A percentile compares a stretch with the other conserved stretches of the same genome.
phyloP scores from a whole-genome alignment of 2,113 vertebrate genomes.

The Prinia subflava region DNA sequence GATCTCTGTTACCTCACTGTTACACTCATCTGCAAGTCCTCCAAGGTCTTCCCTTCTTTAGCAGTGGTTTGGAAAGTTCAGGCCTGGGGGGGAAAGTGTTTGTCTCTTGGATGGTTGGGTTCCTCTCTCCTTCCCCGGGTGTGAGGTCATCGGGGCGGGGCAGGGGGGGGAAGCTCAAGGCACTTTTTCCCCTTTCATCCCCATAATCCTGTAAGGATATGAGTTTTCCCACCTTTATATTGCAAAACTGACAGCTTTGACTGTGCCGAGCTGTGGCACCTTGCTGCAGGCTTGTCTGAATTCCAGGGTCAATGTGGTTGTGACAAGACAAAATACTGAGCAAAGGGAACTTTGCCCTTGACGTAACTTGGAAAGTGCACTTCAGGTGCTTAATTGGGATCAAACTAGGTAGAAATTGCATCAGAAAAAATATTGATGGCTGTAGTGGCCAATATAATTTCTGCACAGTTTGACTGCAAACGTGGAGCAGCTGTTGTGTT shows the following conservation, averaged over 20 bases:
- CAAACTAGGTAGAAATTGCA: constrained; percentile 7
- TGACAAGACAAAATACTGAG: background rate
- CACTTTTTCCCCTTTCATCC: background rate
- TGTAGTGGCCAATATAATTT: background rate
- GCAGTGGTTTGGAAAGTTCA: background rate
- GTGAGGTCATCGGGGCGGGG: background rate
- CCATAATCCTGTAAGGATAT: accelerated
- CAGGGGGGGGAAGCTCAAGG: background rate
- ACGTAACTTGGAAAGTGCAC: background rate
- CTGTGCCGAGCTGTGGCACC: background rate
- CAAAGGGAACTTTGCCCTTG: background rate
- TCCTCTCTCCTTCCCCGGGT: background rate
- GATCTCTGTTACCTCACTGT: background rate
- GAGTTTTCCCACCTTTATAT: background rate
- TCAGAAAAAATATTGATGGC: background rate
- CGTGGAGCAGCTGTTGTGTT: background rate
- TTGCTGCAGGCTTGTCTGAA: background rate
- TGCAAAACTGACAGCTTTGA: background rate
- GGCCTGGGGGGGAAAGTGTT: background rate
- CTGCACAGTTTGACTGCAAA: background rate
- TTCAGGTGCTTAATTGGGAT: background rate
- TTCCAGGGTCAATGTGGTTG: background rate
- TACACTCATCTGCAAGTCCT: background rate
- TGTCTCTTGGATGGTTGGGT: background rate
- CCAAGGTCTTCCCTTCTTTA: background rate